A percentile compares a stretch with the other conserved stretches of the same genome.
Evolutionary conservation across 2,888 invertebrate species (phyloP).

Genomic region (Lochmaea capreae): DNA sequence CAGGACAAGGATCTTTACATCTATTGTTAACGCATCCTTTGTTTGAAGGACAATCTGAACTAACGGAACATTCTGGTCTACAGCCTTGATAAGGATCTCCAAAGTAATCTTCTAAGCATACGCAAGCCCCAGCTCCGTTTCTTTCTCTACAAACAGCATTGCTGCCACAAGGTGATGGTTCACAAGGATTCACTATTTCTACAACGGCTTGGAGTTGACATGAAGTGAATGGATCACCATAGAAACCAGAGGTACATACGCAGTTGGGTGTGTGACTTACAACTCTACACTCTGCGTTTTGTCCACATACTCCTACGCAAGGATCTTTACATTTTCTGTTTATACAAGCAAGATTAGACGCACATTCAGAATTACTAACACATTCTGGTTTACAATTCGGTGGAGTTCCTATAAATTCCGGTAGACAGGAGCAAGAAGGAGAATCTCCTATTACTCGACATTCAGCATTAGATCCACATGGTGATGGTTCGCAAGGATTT

Average conservation of each 20-base stretch:
- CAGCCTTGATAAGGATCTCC: slow-evolving; percentile 82
- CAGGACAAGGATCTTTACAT: slow-evolving; percentile 80
- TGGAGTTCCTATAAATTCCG: slow-evolving; percentile 79
- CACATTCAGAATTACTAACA: slow-evolving; percentile 79
- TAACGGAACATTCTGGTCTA: slow-evolving; percentile 79
- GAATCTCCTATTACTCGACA: slow-evolving; percentile 73
- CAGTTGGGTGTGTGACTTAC: slow-evolving; percentile 71
- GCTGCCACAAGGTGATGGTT: slow-evolving; percentile 76
- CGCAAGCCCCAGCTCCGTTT: slow-evolving; percentile 74
- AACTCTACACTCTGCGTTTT: slow-evolving; percentile 69
- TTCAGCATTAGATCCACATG: slow-evolving; percentile 74
- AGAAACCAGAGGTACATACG: slow-evolving; percentile 68
- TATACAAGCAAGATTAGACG: slow-evolving; percentile 76
- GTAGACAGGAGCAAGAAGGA: slow-evolving; percentile 77
- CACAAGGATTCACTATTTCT: slow-evolving; percentile 71
- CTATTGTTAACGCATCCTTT: slow-evolving; percentile 79
- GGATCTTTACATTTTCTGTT: slow-evolving; percentile 81
- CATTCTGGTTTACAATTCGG: slow-evolving; percentile 88
- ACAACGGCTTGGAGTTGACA: slow-evolving; percentile 61
- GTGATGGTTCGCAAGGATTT: slow-evolving; percentile 70
- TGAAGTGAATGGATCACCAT: slow-evolving; percentile 71
- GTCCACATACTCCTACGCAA: slow-evolving; percentile 69
- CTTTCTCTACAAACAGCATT: slow-evolving; percentile 73
- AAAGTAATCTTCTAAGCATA: slow-evolving; percentile 72
- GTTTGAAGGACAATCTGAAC: slow-evolving; percentile 78